These are phyloP conservation scores for Miniopterus natalensis DNA, from an alignment of 2,113 vertebrate genomes.

Conservation along the genomic window DNA sequence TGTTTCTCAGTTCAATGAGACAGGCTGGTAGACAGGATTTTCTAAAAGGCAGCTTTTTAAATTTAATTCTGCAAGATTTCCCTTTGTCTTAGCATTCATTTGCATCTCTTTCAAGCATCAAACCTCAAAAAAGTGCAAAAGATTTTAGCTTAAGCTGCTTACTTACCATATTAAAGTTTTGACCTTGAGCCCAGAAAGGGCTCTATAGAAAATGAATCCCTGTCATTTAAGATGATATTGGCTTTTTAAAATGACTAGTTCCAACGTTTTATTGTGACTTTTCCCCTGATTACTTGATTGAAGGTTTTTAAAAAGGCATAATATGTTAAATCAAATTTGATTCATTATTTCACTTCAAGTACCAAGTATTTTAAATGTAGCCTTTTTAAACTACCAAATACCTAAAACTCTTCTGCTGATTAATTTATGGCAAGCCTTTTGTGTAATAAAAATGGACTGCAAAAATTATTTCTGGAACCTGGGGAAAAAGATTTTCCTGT, in stretches of 20 bases:
- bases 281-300: conserved; percentile 53
- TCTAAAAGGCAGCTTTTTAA: conserved; percentile 35
- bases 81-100: conserved; percentile 62
- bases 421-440: conserved; percentile 75
- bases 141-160: conserved; percentile 57
- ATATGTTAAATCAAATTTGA: conserved; percentile 71
- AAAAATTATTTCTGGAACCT: conserved; percentile 74
- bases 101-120: conserved; percentile 65
- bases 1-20: conserved; percentile 18
- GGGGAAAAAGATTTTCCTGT: conserved; percentile 70
- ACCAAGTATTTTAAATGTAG: conserved; percentile 69
- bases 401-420: conserved; percentile 77
- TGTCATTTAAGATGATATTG: conserved; percentile 54
- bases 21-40: conserved; percentile 36
- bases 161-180: conserved; percentile 67
- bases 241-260: conserved; percentile 64
- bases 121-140: conserved; percentile 17
- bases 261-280: conserved; percentile 66
- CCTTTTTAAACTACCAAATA: conserved; percentile 75
- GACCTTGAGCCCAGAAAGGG: conserved; percentile 51
- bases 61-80: conserved; percentile 61
- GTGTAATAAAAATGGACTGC: conserved; percentile 75
- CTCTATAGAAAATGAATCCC: conserved; percentile 54
- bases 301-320: conserved; percentile 68
- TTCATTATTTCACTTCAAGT: conserved; percentile 50